These are phyloP conservation scores for Rhinopomastus cyanomelas DNA, from an alignment of 2,113 vertebrate species.

Conservation along the genomic window DNA sequence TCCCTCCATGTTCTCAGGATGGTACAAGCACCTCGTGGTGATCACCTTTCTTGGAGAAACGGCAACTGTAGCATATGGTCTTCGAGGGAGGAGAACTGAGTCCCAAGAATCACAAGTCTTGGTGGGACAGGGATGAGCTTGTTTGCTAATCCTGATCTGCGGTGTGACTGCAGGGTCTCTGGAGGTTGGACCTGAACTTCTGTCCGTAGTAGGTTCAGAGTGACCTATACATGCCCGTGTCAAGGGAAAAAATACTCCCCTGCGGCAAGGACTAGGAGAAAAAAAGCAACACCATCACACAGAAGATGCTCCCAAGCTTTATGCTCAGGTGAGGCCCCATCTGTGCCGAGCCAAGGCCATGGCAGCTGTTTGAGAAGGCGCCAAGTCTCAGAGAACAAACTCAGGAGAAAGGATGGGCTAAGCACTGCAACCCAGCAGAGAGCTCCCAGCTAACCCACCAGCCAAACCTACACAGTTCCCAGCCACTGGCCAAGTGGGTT, in stretches of 20 bases:
- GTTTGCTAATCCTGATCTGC: not conserved
- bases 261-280: not conserved
- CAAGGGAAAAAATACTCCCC: not conserved
- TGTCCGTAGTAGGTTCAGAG: not conserved
- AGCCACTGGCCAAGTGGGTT: rapidly evolving
- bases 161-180: not conserved
- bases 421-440: not conserved
- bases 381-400: not conserved
- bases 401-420: not conserved
- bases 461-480: not conserved
- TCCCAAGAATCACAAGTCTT: not conserved
- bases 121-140: not conserved
- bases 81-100: not conserved
- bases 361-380: not conserved
- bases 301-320: not conserved
- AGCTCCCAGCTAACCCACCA: not conserved
- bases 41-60: not conserved
- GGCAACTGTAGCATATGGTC: not conserved
- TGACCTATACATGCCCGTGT: not conserved
- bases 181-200: not conserved
- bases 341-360: not conserved
- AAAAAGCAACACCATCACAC: not conserved
- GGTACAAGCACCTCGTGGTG: not conserved
- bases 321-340: not conserved
- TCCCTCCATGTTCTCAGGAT: not conserved